Conservation (phyloP, 92 coral and sea anemone species). For the Diadumene lineata region DNA sequence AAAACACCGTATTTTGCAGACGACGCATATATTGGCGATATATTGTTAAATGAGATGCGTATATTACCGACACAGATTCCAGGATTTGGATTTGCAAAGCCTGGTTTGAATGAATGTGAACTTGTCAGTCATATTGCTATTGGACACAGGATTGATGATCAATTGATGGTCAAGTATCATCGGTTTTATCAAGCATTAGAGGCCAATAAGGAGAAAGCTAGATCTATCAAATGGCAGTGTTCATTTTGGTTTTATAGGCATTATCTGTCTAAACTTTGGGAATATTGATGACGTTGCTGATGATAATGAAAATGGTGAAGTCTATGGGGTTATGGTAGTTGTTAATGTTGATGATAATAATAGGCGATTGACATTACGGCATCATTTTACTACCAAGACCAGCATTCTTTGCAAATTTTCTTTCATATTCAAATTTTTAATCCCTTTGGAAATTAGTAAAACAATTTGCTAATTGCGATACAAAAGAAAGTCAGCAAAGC, state of each 20-base stretch:
- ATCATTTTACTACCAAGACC: too few species aligned
- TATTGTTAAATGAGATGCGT: neutral
- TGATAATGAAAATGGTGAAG: too few species aligned
- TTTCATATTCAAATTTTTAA: too few species aligned
- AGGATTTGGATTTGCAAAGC: neutral
- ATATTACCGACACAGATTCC: neutral
- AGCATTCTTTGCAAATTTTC: too few species aligned
- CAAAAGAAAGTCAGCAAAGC: too few species aligned
- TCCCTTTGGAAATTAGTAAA: too few species aligned
- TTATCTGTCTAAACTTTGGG: neutral
- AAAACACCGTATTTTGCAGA: neutral
- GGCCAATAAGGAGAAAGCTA: neutral
- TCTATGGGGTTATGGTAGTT: too few species aligned
- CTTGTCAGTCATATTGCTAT: neutral
- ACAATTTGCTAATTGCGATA: too few species aligned
- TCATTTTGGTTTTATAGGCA: too few species aligned
- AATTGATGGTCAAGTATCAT: neutral
- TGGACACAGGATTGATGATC: neutral
- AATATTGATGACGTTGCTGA: neutral
- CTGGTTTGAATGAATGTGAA: neutral
- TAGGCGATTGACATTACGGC: too few species aligned
- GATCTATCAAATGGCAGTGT: neutral
- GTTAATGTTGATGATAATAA: too few species aligned
- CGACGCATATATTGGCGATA: slow-evolving; percentile 1
- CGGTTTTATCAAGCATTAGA: neutral